Evolutionary conservation across 2,113 vertebrate genomes (phyloP), one percentile per base, ranked within the genome.

Genomic region (Harpagus bidentatus): DNA sequence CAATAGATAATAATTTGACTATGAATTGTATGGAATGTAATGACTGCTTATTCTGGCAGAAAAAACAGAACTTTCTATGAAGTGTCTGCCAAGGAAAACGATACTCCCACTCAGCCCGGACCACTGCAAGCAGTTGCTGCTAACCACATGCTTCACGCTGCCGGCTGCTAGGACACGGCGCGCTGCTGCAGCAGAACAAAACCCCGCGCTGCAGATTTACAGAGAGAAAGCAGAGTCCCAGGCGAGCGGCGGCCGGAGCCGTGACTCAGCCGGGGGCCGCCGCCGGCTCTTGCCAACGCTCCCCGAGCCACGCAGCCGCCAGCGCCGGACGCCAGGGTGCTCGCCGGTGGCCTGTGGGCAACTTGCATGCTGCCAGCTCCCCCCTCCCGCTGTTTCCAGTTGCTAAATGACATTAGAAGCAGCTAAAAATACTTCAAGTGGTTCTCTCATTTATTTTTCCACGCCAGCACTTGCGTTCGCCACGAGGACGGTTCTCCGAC

Each of bases 1-100:
- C 97, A 98, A 98, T 97, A 98, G 98, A 98, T 98, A 98, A 98
- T 98, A 98, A 98, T 98, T 98, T 96, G 97, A 98, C 97, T 97
- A 97, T 96, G 98, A 98, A 98, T 97, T 97, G 96, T 94, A 97
- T 88, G 97, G 98, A 98, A 98, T 98, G 96, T 94, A 98, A 97
- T 97, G 96, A 97, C 97, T 97, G 98, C 98, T 98, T 98, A 98
- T 98, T 98, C 97, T 98, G 97, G 98, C 97, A 98, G 81, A 83
- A 96, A 96, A 97, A 97, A 77, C 97, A 97, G 95, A 78, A 80
- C 97, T 98, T 97, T 97, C 97, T 98, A 82, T 98, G 98, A 98
- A 98, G 97, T 62, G 88, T 66, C 95, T 98, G 98, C 98, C 98
- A 98, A 98, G 97, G 97, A 97, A 98, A 98, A 97, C 22, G 95